phyloP scores from a whole-genome alignment of 2,888 invertebrate species.

The Mesochorus sp. region DNA sequence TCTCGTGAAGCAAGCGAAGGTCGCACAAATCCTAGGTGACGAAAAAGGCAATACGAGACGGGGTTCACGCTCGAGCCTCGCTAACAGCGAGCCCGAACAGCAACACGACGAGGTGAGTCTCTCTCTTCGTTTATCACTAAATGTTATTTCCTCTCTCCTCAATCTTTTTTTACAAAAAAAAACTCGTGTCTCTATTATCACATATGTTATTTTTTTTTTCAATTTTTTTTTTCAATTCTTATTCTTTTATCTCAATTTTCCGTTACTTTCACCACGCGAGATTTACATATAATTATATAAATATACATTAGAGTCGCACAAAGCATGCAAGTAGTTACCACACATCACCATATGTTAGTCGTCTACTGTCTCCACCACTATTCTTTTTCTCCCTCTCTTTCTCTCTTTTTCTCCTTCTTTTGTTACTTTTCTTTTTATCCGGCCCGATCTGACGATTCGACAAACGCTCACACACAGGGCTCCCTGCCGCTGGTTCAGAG shows the following conservation, averaged over 20 bases:
- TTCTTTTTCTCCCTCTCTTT: conserved; percentile 71
- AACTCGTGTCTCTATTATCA: conserved; percentile 36
- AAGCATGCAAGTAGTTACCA: conserved; percentile 65
- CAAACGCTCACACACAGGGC: conserved; percentile 82
- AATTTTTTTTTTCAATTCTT: conserved; percentile 13
- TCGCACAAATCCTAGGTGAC: conserved; percentile 88
- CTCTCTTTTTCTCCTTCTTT: conserved; percentile 74
- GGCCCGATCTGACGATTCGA: conserved; percentile 77
- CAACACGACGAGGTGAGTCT: conserved; percentile 91
- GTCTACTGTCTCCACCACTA: conserved; percentile 80
- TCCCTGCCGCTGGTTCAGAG: conserved; percentile 85
- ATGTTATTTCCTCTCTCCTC: conserved; percentile 36
- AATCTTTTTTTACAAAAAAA: conserved; percentile 37
- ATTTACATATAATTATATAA: conserved; percentile 20
- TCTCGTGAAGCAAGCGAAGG: conserved; percentile 95
- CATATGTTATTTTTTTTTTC: not conserved
- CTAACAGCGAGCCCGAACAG: conserved; percentile 87
- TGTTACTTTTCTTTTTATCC: conserved; percentile 82
- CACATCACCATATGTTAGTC: conserved; percentile 73
- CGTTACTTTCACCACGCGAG: conserved; percentile 47
- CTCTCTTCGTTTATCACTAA: conserved; percentile 40
- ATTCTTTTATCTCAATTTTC: conserved; percentile 34
- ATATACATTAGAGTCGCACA: conserved; percentile 65
- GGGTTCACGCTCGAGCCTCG: conserved; percentile 88
- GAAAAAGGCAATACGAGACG: conserved; percentile 87